A percentile compares a stretch with the other conserved stretches of the same genome.
Evolutionary conservation across 2,113 vertebrate genomes (phyloP).

Genomic region (Vulpes vulpes): DNA sequence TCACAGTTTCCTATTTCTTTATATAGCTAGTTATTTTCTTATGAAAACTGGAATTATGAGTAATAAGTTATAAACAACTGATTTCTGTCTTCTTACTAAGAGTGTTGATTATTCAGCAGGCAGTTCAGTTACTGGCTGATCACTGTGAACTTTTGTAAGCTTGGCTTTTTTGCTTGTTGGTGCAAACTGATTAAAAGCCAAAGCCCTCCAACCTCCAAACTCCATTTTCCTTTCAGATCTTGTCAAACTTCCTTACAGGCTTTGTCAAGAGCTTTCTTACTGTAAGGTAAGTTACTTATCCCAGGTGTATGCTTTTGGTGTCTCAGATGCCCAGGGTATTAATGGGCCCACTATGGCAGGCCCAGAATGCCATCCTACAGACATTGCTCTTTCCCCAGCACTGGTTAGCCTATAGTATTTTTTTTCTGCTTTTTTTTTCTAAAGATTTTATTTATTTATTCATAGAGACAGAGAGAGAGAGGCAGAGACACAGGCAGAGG

Average conservation of each 20-base stretch:
- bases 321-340: neutral
- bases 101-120: neutral
- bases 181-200: neutral
- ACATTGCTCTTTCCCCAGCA: neutral
- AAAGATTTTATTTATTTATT: too few species aligned
- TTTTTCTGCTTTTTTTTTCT: neutral
- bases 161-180: neutral
- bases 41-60: neutral
- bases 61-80: neutral
- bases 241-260: neutral
- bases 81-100: neutral
- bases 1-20: neutral
- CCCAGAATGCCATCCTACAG: neutral
- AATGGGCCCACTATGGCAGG: neutral
- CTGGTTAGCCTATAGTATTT: neutral
- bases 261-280: neutral
- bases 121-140: neutral
- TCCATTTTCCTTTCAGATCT: neutral
- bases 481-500: too few species aligned
- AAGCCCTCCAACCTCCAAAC: neutral
- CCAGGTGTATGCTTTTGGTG: neutral
- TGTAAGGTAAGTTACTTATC: neutral
- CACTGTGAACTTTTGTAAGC: neutral
- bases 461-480: too few species aligned
- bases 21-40: neutral